A percentile compares a stretch with the other conserved stretches of the same genome.
These are phyloP conservation scores for Heterochromis multidens DNA, from an alignment of 2,113 vertebrate genomes.

Conservation along the genomic window DNA sequence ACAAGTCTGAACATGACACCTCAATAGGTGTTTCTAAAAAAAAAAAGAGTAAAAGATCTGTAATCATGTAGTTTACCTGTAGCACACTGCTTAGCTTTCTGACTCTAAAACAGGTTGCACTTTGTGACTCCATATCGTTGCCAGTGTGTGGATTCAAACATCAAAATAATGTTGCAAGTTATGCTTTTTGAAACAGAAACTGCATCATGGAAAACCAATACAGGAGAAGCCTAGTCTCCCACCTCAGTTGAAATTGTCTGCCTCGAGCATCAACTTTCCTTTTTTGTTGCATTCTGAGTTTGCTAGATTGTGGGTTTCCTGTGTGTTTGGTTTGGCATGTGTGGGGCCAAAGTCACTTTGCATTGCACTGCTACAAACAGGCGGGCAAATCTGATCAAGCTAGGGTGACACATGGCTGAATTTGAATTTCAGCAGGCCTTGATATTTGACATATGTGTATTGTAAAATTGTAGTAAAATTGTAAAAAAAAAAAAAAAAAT, in stretches of 20 bases:
- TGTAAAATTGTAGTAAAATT: no score
- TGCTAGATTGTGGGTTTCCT: not conserved
- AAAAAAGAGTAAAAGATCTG: no score
- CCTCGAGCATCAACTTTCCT: not conserved
- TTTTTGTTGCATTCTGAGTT: not conserved
- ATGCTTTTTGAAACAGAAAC: no score
- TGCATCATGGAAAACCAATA: not conserved
- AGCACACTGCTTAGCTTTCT: no score
- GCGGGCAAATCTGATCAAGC: rapidly evolving
- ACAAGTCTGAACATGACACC: no score
- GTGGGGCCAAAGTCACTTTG: not conserved
- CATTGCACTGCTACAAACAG: rapidly evolving
- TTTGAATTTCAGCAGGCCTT: not conserved
- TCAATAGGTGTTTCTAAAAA: no score
- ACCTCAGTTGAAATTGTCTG: no score
- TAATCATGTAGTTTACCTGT: no score
- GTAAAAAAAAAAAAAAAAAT: no score
- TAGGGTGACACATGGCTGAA: not conserved
- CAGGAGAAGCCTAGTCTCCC: not conserved
- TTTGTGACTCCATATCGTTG: not conserved
- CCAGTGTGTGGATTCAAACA: not conserved
- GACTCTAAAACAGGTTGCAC: no score
- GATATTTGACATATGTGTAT: not conserved
- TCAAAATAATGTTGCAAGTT: not conserved
- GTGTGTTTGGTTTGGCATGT: not conserved